A percentile compares a stretch with the other conserved stretches of the same genome.
Evolutionary conservation across 2,113 vertebrate genomes (phyloP).

Genomic region (Galeopterus variegatus): DNA sequence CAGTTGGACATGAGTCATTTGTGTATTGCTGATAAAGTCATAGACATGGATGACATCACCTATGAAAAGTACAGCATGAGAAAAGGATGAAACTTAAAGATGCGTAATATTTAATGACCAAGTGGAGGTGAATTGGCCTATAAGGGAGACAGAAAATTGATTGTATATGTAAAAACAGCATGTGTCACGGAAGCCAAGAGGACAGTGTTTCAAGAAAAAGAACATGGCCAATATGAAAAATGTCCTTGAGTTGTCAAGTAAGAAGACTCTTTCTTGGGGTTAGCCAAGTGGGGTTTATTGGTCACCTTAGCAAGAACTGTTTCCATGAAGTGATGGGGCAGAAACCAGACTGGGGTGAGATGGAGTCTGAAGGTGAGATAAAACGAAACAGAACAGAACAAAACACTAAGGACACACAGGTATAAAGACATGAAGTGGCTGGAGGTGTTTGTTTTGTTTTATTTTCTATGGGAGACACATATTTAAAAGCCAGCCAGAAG

Average conservation of each 20-base stretch:
- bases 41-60: not conserved
- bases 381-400: not conserved
- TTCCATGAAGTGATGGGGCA: not conserved
- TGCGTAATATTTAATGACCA: not conserved
- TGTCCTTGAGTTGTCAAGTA: not conserved
- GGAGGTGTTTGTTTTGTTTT: not conserved
- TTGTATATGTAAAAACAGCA: not conserved
- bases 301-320: not conserved
- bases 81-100: not conserved
- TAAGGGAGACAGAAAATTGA: not conserved
- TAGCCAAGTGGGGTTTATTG: not conserved
- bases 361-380: not conserved
- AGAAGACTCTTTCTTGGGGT: not conserved
- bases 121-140: not conserved
- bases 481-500: slow-evolving; percentile 4
- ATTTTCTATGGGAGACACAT: not conserved
- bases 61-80: not conserved
- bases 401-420: not conserved
- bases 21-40: not conserved
- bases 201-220: slow-evolving; percentile 10
- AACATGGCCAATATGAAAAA: not conserved
- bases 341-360: not conserved
- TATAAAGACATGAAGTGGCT: not conserved
- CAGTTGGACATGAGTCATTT: not conserved
- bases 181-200: not conserved